Evolutionary conservation across 2,888 invertebrate genomes (phyloP).

Genomic region (Periphyllus acericola): DNA sequence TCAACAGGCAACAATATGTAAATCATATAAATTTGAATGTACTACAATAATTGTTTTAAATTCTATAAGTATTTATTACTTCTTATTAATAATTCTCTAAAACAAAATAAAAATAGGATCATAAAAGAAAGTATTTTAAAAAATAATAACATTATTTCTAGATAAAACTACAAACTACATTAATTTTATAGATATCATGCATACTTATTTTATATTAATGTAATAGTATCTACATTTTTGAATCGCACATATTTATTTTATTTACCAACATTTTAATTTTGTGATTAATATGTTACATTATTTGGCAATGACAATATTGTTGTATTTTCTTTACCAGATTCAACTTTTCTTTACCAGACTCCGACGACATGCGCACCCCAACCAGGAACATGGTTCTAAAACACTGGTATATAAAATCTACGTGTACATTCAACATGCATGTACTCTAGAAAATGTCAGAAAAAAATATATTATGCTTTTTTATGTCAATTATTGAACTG

Average conservation of each 20-base stretch:
- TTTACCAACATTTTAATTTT: constrained; percentile 1
- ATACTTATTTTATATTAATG: background rate
- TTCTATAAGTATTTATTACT: background rate
- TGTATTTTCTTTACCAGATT: constrained; percentile 61
- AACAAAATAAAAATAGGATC: background rate
- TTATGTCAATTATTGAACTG: constrained; percentile 21
- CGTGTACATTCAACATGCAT: constrained; percentile 44
- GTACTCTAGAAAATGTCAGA: constrained; percentile 3
- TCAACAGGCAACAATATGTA: background rate
- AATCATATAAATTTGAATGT: background rate
- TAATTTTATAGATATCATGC: no score
- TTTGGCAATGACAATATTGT: constrained; percentile 51
- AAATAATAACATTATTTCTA: background rate
- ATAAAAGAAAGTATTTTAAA: background rate
- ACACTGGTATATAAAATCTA: constrained; percentile 61
- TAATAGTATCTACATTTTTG: background rate
- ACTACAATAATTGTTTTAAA: background rate
- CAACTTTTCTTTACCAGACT: constrained; percentile 62
- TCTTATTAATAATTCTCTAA: background rate
- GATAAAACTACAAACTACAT: background rate
- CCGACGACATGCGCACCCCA: constrained; percentile 59
- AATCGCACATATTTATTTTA: constrained; percentile 41
- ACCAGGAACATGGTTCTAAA: constrained; percentile 62
- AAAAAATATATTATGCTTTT: constrained; percentile 20
- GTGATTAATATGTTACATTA: constrained; percentile 29